Evolutionary conservation across 2,888 invertebrate species (phyloP), one percentile per base, ranked within the genome.

Genomic region (Argyra leucocephala): DNA sequence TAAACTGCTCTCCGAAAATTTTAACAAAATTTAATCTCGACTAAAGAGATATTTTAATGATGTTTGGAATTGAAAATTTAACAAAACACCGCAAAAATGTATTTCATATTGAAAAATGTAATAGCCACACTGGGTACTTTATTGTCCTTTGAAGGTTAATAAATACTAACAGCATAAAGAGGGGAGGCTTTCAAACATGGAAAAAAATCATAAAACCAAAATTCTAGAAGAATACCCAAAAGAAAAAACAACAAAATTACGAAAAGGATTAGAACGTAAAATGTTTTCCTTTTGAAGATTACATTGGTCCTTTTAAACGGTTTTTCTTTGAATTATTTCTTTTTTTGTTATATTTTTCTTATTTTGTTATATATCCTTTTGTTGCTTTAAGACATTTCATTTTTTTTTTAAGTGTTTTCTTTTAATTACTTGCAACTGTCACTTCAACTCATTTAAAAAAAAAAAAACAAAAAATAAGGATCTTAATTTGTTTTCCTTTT

Each of bases 401-500:
- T 31, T 10, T 10, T 31, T 48, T 48, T 15, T 48, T 48, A 48
- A 31, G 48, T 48, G n/a, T 48, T 48, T 48, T 48, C 48, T 48
- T 48, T 48, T 48, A 48, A 48, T 48, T 48, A 48, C 48, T 48
- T 48, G 48, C 48, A 48, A 48, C 48, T 48, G n/a, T 48, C 15
- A 12, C n/a, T 48, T 48, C 18, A 31, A 31, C 31, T 31, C 48
- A 18, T n/a, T 48, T 48, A n/a, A 6, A 5, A 48, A 15, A 48
- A 48, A 48, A 15, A 18, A n/a, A n/a, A 6, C n/a, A 48, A 15
- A 48, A 48, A 48, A 15, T 48, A n/a, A n/a, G 48, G 18, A 48
- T 48, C 2, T 48, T 48, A 48, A 48, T 48, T 48, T 48, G 48
- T 48, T 48, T 48, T 48, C 48, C 1, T 48, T 48, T 18, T 15